These are phyloP conservation scores for Acanthornis magna DNA, from an alignment of 2,797 vertebrate genomes.

Conservation along the genomic window DNA sequence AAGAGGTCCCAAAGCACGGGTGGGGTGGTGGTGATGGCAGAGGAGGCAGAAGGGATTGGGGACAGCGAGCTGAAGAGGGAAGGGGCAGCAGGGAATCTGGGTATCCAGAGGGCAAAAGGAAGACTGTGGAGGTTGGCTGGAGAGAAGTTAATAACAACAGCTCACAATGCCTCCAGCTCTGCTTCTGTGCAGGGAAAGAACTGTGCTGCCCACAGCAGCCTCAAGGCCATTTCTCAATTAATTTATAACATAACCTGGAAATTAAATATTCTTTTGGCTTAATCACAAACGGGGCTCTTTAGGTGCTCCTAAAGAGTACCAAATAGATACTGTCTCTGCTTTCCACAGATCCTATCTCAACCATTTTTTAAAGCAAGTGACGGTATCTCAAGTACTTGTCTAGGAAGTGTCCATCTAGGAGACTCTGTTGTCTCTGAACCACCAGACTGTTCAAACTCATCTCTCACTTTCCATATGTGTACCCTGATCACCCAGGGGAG, in stretches of 20 bases:
- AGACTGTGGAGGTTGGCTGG: not conserved
- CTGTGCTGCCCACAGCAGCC: not conserved
- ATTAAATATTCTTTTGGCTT: not conserved
- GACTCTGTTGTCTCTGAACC: not conserved
- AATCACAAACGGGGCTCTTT: not conserved
- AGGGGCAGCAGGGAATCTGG: not conserved
- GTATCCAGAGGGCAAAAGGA: not conserved
- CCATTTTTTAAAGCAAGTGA: not conserved
- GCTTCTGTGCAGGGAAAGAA: not conserved
- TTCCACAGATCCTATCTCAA: not conserved
- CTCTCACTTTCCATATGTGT: not conserved
- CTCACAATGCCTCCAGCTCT: not conserved
- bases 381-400: not conserved
- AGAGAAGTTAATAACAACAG: not conserved
- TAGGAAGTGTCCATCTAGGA: not conserved
- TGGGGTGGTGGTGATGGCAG: not conserved
- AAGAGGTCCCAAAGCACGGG: not conserved
- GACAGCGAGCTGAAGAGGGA: not conserved
- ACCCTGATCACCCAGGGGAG: not conserved
- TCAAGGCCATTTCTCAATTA: not conserved
- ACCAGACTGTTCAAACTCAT: not conserved
- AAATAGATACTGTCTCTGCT: not conserved
- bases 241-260: not conserved
- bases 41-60: not conserved
- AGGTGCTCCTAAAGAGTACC: not conserved